Base-by-base conservation (phyloP, 2,888 invertebrate genomes). In the Abrostola triplasia region DNA sequence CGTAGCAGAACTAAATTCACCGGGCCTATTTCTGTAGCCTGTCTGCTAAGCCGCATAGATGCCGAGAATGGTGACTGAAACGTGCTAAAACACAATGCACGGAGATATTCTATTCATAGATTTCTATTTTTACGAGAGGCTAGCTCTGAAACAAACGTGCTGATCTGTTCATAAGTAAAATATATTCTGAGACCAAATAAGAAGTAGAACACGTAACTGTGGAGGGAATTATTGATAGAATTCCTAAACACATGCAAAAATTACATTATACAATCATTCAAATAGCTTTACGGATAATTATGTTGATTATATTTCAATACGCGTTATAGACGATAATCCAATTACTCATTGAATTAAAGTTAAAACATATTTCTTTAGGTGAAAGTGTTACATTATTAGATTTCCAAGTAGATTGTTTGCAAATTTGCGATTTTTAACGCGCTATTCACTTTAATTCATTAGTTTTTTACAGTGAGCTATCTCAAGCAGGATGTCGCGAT, bases 21-120 rank as follows among this genome's bases (percentile, higher is more conserved):
- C 47, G 41, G 35, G 55, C 44, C 72, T 77, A 69, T 71, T 78
- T 64, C 59, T 59, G 76, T 72, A 61, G 48, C 37, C 13, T 51
- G 56, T 54, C 60, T 51, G 41, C 67, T 59, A 69, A 68, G 66
- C 58, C 49, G 40, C 59, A 57, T 44, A 65, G 40, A 69, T 61
- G 68, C 38, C 56, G 48, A 54, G 64, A 73, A 71, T 64, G 53
- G 55, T 51, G 52, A 58, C 78, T 64, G 65, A 72, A 76, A 74
- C 67, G 74, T 65, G 59, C 74, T 76, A 72, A 72, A 80, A 78
- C 71, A 79, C 66, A 76, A 80, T 74, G 70, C 72, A 65, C 50
- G 56, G 60, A 80, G 64, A 73, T 76, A 59, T 68, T 74, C 74
- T 76, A 80, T 76, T 78, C 48, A 54, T 58, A 72, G 71, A 50